Evolutionary conservation across 2,113 vertebrate species (phyloP), one percentile per base, ranked within the genome.

Genomic region (Salvelinus alpinus): DNA sequence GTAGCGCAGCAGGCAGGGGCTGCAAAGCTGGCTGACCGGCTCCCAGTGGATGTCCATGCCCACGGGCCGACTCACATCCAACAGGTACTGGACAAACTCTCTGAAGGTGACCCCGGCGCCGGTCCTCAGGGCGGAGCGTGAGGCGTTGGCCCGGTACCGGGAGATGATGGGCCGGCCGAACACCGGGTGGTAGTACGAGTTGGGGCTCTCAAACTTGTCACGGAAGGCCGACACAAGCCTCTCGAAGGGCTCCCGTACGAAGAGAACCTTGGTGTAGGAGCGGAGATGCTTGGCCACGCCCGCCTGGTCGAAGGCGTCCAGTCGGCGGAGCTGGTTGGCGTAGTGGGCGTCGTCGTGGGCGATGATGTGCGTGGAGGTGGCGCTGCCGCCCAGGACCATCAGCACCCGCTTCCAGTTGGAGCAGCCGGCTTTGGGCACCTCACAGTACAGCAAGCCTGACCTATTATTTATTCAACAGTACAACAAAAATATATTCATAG

Each of bases 1-100:
- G 0, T 97, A 98, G 73, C 93, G 91, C 38, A 98, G 91, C 25
- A 96, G 91, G 76, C 97, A 99, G 0, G 97, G 97, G 91, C 92
- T 95, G 80, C 97, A 99, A 34, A 99, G 94, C 74, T 94, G 93
- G 18, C 94, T 94, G 71, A 96, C 92, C 0, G 95, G 95, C 80
- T 96, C 95, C 97, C 97, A 99, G 92, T 99, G 97, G 85, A 97
- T 97, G 86, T 98, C 96, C 95, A 97, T 96, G 8, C 96, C 97
- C 54, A 98, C 94, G 0, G 97, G 97, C 79, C 95, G 90, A 0
- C 92, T 94, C 14, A 96, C 94, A 0, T 99, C 97, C 75, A 99
- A 88, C 75, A 99, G 92, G 71, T 98, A 99, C 0, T 94, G 96
- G 34, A 97, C 86, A 18, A 99, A 98, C 89, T 99, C 97, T 11